These are phyloP conservation scores for Sthenelais limicola DNA, from an alignment of 2,888 invertebrate genomes.

Conservation along the genomic window DNA sequence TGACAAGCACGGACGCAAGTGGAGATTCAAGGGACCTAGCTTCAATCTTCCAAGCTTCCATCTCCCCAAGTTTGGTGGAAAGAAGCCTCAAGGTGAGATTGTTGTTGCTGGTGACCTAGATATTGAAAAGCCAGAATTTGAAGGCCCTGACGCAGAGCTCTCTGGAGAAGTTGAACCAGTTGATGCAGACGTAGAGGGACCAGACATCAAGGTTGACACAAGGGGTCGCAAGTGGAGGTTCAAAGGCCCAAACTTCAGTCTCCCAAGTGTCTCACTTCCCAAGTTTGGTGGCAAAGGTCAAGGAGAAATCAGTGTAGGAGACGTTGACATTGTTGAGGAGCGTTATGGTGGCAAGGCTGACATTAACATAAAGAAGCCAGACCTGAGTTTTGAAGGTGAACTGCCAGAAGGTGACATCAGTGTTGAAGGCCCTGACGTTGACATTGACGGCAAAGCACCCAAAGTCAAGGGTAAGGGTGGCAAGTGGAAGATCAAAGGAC, in stretches of 20 bases:
- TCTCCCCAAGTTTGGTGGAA: neutral
- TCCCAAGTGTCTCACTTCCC: slow-evolving; percentile 17
- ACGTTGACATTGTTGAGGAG: slow-evolving; percentile 25
- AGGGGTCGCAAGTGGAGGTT: slow-evolving; percentile 12
- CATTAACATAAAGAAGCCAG: too few relatives aligned
- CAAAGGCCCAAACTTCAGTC: slow-evolving; percentile 17
- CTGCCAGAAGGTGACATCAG: neutral
- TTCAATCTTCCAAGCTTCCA: slow-evolving; percentile 18
- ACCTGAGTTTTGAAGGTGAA: neutral
- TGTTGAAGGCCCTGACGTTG: slow-evolving; percentile 11
- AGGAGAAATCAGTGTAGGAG: slow-evolving; percentile 25
- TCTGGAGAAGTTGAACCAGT: slow-evolving; percentile 13
- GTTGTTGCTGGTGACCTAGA: slow-evolving; percentile 7
- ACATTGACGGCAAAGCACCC: slow-evolving; percentile 15
- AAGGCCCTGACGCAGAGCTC: neutral
- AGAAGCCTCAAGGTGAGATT: slow-evolving; percentile 9
- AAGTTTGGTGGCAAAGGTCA: slow-evolving; percentile 1
- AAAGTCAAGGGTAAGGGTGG: neutral
- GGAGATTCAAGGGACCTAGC: slow-evolving; percentile 18
- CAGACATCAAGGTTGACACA: neutral
- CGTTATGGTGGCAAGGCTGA: slow-evolving; percentile 29
- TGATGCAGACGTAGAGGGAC: slow-evolving; percentile 16
- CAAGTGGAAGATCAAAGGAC: slow-evolving; percentile 29
- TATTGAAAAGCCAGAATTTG: slow-evolving; percentile 10
- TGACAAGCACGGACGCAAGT: neutral